Percentiles rank a stretch among this genome's conserved stretches.
phyloP scores from a whole-genome alignment of 2,113 vertebrate genomes.

The Bubalus kerabau region DNA sequence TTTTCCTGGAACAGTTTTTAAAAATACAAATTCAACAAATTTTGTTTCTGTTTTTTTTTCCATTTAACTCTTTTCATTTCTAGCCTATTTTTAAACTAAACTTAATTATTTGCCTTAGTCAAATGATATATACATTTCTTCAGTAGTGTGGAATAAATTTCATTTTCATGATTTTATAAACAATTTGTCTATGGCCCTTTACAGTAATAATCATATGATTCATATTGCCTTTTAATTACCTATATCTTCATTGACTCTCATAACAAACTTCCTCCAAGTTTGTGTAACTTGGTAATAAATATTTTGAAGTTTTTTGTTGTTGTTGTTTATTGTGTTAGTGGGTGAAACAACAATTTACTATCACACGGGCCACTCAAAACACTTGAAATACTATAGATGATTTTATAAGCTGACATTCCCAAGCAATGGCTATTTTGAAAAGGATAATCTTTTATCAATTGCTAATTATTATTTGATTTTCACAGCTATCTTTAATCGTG shows the following conservation, averaged over 20 bases:
- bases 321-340: neutral
- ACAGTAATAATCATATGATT: neutral
- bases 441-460: neutral
- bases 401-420: neutral
- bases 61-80: neutral
- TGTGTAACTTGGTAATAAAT: neutral
- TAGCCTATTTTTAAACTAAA: neutral
- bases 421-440: neutral
- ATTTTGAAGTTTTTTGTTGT: neutral
- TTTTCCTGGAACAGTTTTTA: neutral
- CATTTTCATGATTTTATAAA: neutral
- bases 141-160: neutral
- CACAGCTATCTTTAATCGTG: neutral
- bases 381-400: neutral
- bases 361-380: neutral
- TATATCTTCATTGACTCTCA: neutral
- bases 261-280: neutral
- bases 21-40: neutral
- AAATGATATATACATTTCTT: neutral
- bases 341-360: neutral
- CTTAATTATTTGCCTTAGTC: neutral
- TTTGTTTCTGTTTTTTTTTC: neutral
- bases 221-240: neutral
- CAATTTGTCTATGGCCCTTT: neutral
- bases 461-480: neutral